These are phyloP conservation scores for Sus cebifrons DNA, from an alignment of 2,797 vertebrate genomes.

Conservation along the genomic window DNA sequence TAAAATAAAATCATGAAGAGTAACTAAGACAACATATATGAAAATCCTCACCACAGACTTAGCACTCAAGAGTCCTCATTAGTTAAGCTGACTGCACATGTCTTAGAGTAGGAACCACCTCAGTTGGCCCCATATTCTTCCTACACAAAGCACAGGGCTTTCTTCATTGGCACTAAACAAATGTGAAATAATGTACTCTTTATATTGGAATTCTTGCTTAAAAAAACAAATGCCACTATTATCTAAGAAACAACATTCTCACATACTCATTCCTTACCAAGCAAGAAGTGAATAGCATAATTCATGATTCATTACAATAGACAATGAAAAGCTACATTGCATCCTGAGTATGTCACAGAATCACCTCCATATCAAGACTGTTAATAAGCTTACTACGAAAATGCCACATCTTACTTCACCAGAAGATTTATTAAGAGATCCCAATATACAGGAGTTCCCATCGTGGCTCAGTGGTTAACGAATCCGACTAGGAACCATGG, in stretches of 20 bases:
- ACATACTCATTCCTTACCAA: conserved; percentile 39
- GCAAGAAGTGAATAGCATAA: conserved; percentile 4
- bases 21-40: background rate
- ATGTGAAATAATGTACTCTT: conserved; percentile 59
- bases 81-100: background rate
- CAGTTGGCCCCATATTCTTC: background rate
- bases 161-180: conserved; percentile 22
- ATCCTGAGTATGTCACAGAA: background rate
- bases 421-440: conserved; percentile 51
- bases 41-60: background rate
- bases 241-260: conserved; percentile 47
- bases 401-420: conserved; percentile 35
- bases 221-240: conserved; percentile 67
- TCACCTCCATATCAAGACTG: background rate
- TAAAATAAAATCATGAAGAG: background rate
- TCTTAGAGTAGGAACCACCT: background rate
- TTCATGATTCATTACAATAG: conserved; percentile 27
- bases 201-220: conserved; percentile 38
- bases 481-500: no score
- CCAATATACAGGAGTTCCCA: background rate
- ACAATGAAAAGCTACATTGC: background rate
- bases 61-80: background rate
- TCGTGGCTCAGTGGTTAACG: no score
- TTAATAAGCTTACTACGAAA: conserved; percentile 21
- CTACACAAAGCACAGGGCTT: conserved; percentile 4